Evolutionary conservation across 2,797 vertebrate genomes (phyloP), one percentile per base, ranked within the genome.

Genomic region (Phoebastria nigripes): DNA sequence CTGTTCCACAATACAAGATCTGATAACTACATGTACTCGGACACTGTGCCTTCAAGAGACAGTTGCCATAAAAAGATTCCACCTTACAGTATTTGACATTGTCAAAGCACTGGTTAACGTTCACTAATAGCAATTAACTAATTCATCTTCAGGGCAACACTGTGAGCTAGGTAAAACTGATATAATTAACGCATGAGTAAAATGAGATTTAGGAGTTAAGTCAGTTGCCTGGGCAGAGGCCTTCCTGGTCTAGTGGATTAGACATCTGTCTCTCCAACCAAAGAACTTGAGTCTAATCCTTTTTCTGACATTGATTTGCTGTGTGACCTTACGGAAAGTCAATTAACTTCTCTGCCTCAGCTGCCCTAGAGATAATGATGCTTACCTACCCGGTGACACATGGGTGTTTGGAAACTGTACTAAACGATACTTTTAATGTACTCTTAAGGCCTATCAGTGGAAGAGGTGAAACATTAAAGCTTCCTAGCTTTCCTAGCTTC

Each of bases 311-410:
- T 54, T 96, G 90, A 85, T 93, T 96, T 97, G 90, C 80, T 92
- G 58, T 24, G 39, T 91, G 90, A 92, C 96, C 94, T 95, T 96
- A 94, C 0, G 1, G 37, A 93, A 97, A 97, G 96, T 95, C 95
- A 97, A 96, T 97, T 97, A 97, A 96, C 87, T 95, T 96, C 82
- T 95, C 96, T 97, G 95, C 95, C 83, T 94, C 81, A 77, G 96
- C 90, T 91, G 84, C 58, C 82, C 95, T 89, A 85, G 89, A 95
- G 73, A 95, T 94, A 96, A 96, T 91, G 73, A 85, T 71, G 92
- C 90, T 96, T 97, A 95, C 94, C 59, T 61, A 87, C 72, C 82
- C 29, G 1, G 35, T 92, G 89, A 90, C 91, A 94, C 89, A 86
- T 42, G 76, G 78, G 62, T 54, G 2, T 94, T 93, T 52, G 46